Base-by-base conservation (phyloP, 2,113 vertebrate genomes). In the Xiphophorus couchianus region DNA sequence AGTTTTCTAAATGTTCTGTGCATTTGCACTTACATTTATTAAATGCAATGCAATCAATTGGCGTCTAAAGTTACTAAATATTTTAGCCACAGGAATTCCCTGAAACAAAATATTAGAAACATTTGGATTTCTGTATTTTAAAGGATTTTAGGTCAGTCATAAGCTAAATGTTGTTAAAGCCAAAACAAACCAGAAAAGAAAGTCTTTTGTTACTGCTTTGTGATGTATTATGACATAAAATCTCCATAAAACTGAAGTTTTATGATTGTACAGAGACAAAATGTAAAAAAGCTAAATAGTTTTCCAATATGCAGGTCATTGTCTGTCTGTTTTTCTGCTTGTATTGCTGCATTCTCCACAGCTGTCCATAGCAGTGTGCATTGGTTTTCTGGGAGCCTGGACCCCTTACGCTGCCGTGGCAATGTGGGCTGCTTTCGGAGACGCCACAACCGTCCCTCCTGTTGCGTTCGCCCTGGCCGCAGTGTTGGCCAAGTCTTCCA, bases 381-480 rank as follows among this genome's bases (percentile, higher is more conserved):
- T 95, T 62, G 95, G 95, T 1, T 96, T 96, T 80, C 91, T 96
- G 82, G 84, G 81, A 25, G 94, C 96, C 71, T 96, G 96, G 95
- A 95, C 92, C 3, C 96, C 96, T 3, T 96, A 96, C 0, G 95
- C 96, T 0, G 19, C 81, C 0, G 62, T 95, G 2, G 92, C 95
- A 35, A 94, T 96, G 82, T 95, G 94, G 95, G 92, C 95, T 5
- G 91, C 92, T 4, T 94, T 96, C 0, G 85, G 93, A 1, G 93
- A 94, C 0, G 74, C 93, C 77, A 77, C 89, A 1, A 76, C 13
- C 39, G 91, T 96, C 67, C 95, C 95, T 0, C 89, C 90, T 0
- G 51, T 93, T 62, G 93, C 90, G 0, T 96, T 96, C 0, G 95
- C 96, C 82, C 62, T 95, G 3, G 95, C 94, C 0, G 94, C 95